Base-by-base conservation (phyloP, 2,113 vertebrate genomes). In the Tychaedon coryphoeus region DNA sequence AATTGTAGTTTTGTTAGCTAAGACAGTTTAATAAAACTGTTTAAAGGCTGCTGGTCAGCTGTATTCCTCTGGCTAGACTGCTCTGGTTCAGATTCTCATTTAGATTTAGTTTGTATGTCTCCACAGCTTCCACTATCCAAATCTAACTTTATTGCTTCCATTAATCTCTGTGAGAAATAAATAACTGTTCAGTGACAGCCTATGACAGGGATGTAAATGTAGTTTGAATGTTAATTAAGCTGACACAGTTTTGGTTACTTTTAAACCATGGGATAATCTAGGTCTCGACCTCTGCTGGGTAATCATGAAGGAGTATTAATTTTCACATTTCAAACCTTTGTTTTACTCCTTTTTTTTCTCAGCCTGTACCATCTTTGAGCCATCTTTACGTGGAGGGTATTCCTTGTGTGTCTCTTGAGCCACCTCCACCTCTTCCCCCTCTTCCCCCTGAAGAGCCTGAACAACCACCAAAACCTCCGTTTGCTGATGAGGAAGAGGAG, bases 401-500 rank as follows among this genome's bases (percentile, higher is more conserved):
- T 96, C 91, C 91, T 60, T 74, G 85, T 92, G 81, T 94, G 90
- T 95, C 97, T 70, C 92, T 98, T n/a, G 95, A 98, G 12, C 91
- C 95, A 1, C 97, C 96, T 54, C 99, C 99, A 8, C 99, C 98
- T 3, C 98, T 99, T 22, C 99, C 99, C 6, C 99, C 99, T 23
- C 98, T 98, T 40, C 99, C 99, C 10, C 98, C 98, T 4, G 99
- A 99, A 36, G 99, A 99, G 31, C 97, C 97, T 14, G 99, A 99
- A 56, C 99, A 98, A 31, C 99, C 99, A 26, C 99, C 99, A 26
- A 99, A 99, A 72, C 99, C 99, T 45, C 99, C 99, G 0, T 99
- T 99, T 94, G 99, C 99, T 26, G 99, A 99, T 88, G 99, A 99
- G 54, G 99, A 99, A 45, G 99, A 99, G 76, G 99, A 99, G 66